Base-by-base conservation (phyloP, 1,140 invertebrate genomes). In the Plodia interpunctella region DNA sequence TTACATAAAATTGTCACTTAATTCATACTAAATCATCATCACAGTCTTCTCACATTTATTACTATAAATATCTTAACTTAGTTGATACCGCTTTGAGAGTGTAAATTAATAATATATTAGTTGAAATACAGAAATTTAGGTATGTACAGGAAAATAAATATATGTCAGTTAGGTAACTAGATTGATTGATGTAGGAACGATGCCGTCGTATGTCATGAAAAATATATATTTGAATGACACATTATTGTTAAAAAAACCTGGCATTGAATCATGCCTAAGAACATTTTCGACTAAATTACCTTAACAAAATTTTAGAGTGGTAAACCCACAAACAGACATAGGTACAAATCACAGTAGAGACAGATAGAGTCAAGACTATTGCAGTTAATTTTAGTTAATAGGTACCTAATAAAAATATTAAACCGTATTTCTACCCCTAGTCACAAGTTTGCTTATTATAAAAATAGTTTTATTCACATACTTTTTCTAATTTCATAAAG, bases 11-110 rank as follows among this genome's bases (percentile, higher is more conserved):
- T 70, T 72, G 59, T 70, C 66, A 66, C 65, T 72, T 73, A 72
- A 72, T 68, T 67, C 74, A 77, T 71, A 69, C 66, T 74, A 62
- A 63, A 82, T 72, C 80, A 63, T 83, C 80, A 86, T 84, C 83
- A 87, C 83, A 87, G 83, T 87, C 81, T 84, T 84, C 77, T 78
- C 72, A 83, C 78, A 80, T 70, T 73, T 62, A 66, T 75, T 83
- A 82, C 49, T 55, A 49, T 49, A 54, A 51, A 59, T 55, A 11
- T 20, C 25, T 53, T 25, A 58, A 51, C 54, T 59, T 62, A 55
- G 50, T 65, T 62, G 60, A 69, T 65, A 72, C 66, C 63, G 56
- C 54, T 68, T 59, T 64, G 19, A 25, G 19, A 53, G 21, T 53
- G 21, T 21, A 25, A 53, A 53, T 17, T 59, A 65, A 53, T 15